These are phyloP conservation scores for Synanthedon formicaeformis DNA, from an alignment of 2,888 invertebrate species.

Conservation along the genomic window DNA sequence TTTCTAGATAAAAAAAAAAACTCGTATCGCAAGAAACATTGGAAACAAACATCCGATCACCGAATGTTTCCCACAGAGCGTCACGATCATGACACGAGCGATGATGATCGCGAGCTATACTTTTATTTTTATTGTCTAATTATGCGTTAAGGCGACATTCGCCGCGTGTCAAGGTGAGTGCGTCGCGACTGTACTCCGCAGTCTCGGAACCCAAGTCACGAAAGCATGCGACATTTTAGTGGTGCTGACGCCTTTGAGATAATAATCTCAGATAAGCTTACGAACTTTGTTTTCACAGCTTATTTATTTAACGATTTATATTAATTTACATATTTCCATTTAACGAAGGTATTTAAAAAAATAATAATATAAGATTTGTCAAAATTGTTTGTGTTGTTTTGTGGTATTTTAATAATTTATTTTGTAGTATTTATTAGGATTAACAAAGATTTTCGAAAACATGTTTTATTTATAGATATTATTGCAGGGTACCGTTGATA, in stretches of 20 bases:
- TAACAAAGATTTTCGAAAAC: too few relatives aligned
- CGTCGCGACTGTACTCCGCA: conserved; percentile 12
- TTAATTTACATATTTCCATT: too few relatives aligned
- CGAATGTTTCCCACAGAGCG: conserved; percentile 18
- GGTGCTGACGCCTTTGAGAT: not conserved
- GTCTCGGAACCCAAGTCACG: not conserved
- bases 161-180: conserved; percentile 49
- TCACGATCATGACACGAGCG: conserved; percentile 10
- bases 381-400: too few relatives aligned
- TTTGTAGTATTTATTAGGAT: too few relatives aligned
- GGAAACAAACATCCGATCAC: conserved; percentile 25
- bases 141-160: conserved; percentile 39
- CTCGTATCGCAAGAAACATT: conserved; percentile 10
- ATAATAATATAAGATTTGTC: too few relatives aligned
- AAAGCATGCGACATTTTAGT: not conserved
- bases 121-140: conserved; percentile 38
- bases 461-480: too few relatives aligned
- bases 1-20: too few relatives aligned
- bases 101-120: conserved; percentile 19
- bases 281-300: too few relatives aligned
- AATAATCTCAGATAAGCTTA: too few relatives aligned
- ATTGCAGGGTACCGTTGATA: not conserved
- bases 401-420: too few relatives aligned
- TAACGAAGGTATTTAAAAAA: too few relatives aligned
- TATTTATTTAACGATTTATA: too few relatives aligned